Base-by-base conservation (phyloP, 2,797 vertebrate genomes). In the Periparus ater region DNA sequence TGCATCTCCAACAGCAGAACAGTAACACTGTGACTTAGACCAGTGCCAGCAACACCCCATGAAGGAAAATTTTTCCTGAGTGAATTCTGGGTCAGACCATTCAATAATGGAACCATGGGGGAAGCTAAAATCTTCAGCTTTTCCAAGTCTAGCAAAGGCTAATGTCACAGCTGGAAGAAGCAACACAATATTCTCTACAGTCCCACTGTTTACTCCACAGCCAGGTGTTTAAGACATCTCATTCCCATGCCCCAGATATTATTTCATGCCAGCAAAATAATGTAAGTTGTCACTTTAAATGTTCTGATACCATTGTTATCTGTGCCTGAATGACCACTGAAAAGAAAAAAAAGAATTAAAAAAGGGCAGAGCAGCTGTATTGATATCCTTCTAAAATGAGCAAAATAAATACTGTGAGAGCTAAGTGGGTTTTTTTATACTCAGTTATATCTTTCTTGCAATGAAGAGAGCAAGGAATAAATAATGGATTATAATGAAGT, bases 401-500 rank as follows among this genome's bases (percentile, higher is more conserved):
- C 5, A 85, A 90, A 88, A 66, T 12, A 88, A 77, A 67, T 25
- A 78, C 51, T 48, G 29, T 16, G 19, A 79, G 22, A 86, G 12
- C 8, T 75, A 27, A 23, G 17, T 18, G 10, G 2, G 1, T 8
- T 20, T 48, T 11, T 50, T 51, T 5, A 62, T 20, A 81, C 25
- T 47, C 54, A 85, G 40, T 45, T 27, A n/a, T 60, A 16, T 47
- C 18, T 83, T 30, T 47, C 45, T 38, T 30, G 30, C 40, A 84
- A 72, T 72, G 48, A 90, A 76, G 30, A 89, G 23, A 89, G 22
- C 40, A 70, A 79, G 38, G 45, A 93, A 74, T 47, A 94, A 94
- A 76, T 26, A 76, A 42, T 4, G 22, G 61, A 71, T 55, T 77
- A 74, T 71, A 93, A 92, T 68, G 86, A 93, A 94, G 86, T 83